Conservation (phyloP, 1,140 invertebrate genomes). For the Cotesia glomerata region DNA sequence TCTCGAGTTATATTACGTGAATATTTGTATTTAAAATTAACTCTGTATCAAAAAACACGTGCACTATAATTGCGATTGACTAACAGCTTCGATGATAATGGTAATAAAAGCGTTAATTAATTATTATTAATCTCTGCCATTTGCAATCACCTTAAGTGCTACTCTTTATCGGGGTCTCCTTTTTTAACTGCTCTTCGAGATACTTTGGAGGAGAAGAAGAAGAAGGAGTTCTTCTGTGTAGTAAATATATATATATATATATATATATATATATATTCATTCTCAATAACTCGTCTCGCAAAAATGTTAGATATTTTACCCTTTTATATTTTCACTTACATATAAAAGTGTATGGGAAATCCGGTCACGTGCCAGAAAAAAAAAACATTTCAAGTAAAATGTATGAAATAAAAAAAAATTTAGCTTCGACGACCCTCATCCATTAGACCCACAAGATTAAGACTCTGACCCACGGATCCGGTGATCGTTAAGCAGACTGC, state of each 20-base stretch:
- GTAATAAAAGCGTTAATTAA: too few relatives aligned
- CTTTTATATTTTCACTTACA: neutral
- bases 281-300: neutral
- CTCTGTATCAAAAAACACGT: too few relatives aligned
- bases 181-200: too few relatives aligned
- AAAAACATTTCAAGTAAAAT: neutral
- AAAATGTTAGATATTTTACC: constrained; percentile 10
- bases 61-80: too few relatives aligned
- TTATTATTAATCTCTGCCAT: too few relatives aligned
- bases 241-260: too few relatives aligned
- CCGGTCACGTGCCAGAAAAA: constrained; percentile 25
- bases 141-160: constrained; percentile 22
- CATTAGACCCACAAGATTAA: constrained; percentile 1
- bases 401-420: neutral
- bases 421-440: constrained; percentile 18
- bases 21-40: too few relatives aligned
- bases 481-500: constrained; percentile 25
- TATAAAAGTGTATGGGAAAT: constrained; percentile 18
- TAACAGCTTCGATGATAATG: too few relatives aligned
- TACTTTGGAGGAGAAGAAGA: too few relatives aligned
- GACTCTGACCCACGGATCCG: constrained; percentile 3
- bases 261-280: neutral
- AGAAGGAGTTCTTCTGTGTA: too few relatives aligned
- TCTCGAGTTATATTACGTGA: too few relatives aligned
- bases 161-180: constrained; percentile 1